Percentiles rank a stretch among this genome's conserved stretches.
Evolutionary conservation across 1,140 invertebrate genomes (phyloP).

Genomic region (Spodoptera frugiperda): DNA sequence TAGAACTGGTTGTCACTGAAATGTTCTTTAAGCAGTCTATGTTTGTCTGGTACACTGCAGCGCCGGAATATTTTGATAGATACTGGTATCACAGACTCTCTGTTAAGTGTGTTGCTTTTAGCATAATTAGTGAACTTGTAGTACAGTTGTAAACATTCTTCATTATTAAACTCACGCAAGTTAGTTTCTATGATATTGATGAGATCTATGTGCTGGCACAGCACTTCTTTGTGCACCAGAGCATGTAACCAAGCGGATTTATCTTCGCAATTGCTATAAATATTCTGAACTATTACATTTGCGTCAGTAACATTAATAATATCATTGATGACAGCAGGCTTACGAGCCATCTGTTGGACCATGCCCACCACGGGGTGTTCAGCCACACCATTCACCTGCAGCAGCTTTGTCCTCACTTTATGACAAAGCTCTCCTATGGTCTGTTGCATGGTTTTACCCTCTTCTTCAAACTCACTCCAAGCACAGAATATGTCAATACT

Average conservation of each 20-base stretch:
- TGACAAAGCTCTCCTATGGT: conserved; percentile 71
- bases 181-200: conserved; percentile 59
- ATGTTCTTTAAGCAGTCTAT: conserved; percentile 64
- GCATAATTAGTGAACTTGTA: conserved; percentile 49
- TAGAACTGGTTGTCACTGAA: conserved; percentile 64
- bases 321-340: conserved; percentile 69
- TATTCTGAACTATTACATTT: conserved; percentile 66
- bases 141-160: conserved; percentile 61
- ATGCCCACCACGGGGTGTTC: conserved; percentile 74
- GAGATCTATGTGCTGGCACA: conserved; percentile 63
- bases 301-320: conserved; percentile 67
- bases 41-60: conserved; percentile 59
- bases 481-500: conserved; percentile 81
- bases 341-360: conserved; percentile 75
- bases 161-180: conserved; percentile 62
- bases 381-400: conserved; percentile 54
- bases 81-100: conserved; percentile 56
- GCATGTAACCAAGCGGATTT: conserved; percentile 68
- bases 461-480: conserved; percentile 80
- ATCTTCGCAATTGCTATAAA: conserved; percentile 61
- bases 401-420: conserved; percentile 59
- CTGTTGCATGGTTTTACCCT: conserved; percentile 73
- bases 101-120: conserved; percentile 53
- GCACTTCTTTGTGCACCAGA: conserved; percentile 65
- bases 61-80: conserved; percentile 65